These are phyloP conservation scores for Otus scops DNA, from an alignment of 2,797 vertebrate genomes.

Conservation along the genomic window DNA sequence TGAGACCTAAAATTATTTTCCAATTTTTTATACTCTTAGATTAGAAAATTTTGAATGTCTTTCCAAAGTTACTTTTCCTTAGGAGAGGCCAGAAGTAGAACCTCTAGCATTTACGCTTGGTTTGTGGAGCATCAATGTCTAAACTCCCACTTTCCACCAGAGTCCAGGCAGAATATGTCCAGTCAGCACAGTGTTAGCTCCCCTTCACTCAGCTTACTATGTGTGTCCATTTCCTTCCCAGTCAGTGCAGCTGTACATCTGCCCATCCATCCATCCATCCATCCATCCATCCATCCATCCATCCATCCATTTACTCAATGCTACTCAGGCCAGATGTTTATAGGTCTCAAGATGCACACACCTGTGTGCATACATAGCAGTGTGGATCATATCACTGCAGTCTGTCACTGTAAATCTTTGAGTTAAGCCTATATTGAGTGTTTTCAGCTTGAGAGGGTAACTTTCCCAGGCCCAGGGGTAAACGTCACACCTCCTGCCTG, in stretches of 20 bases:
- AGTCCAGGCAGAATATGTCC: background rate
- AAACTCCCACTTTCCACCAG: background rate
- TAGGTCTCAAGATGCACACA: background rate
- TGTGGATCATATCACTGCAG: background rate
- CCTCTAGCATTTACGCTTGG: background rate
- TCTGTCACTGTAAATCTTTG: background rate
- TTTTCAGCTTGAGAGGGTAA: background rate
- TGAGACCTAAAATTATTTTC: background rate
- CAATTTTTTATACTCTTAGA: background rate
- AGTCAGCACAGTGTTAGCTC: background rate
- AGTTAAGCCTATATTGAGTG: background rate
- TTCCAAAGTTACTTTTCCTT: background rate
- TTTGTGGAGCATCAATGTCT: background rate
- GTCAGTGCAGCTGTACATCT: background rate
- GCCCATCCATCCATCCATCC: background rate
- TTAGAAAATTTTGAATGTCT: background rate
- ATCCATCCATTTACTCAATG: background rate
- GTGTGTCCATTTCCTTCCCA: background rate
- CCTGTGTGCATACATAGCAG: rapidly evolving
- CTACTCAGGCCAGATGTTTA: background rate
- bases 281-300: background rate
- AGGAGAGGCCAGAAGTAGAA: background rate
- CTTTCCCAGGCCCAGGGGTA: background rate
- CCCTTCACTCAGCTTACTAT: background rate
- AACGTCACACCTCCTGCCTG: background rate